phyloP scores from a whole-genome alignment of 1,140 invertebrate genomes.

The Nephotettix cincticeps region DNA sequence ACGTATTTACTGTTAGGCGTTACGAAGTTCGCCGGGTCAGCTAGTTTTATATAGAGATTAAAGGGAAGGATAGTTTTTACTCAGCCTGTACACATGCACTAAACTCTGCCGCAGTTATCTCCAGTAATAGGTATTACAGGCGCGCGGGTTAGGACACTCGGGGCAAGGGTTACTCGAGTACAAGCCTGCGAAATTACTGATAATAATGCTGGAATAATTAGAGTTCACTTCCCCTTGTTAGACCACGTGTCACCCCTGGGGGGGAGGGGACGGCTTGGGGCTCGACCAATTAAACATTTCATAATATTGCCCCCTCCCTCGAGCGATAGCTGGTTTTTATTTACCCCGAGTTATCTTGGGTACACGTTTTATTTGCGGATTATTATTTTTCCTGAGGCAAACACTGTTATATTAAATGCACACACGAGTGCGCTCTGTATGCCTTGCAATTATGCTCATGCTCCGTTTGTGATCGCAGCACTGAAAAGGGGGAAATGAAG shows the following conservation, averaged over 20 bases:
- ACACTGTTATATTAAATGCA: too few species aligned
- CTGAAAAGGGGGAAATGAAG: too few species aligned
- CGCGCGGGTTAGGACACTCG: not conserved
- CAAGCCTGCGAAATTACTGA: conserved; percentile 8
- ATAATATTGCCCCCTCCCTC: conserved; percentile 4
- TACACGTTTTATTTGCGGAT: conserved; percentile 4
- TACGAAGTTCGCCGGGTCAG: too few species aligned
- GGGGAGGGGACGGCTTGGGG: not conserved
- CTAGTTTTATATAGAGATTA: too few species aligned
- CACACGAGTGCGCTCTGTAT: too few species aligned
- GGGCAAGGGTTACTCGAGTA: not conserved
- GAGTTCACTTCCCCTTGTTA: not conserved
- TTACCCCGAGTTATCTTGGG: not conserved
- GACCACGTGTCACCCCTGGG: conserved; percentile 5
- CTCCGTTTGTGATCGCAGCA: too few species aligned
- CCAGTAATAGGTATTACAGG: not conserved
- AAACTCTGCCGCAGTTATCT: too few species aligned
- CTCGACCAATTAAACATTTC: conserved; percentile 19
- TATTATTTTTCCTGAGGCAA: not conserved
- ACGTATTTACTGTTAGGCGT: too few species aligned
- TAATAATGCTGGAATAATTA: conserved; percentile 16
- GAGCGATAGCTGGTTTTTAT: not conserved
- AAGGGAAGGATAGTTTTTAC: too few species aligned
- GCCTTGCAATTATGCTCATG: too few species aligned
- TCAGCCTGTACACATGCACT: too few species aligned